Conservation (phyloP, 2,797 vertebrate species). For the Ara ararauna region DNA sequence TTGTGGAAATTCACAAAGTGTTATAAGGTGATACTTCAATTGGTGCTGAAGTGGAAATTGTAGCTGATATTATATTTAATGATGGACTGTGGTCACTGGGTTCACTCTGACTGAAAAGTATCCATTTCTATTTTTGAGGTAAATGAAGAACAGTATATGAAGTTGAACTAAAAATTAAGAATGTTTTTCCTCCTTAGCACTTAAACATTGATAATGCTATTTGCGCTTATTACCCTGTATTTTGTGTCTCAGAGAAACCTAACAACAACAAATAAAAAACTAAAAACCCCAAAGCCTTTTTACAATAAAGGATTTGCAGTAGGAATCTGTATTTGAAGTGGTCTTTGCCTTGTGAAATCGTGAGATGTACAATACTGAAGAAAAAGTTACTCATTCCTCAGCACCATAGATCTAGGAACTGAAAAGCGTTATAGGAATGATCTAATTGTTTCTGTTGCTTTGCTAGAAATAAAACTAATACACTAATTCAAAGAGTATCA, state of each 20-base stretch:
- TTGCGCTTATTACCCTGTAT: background rate
- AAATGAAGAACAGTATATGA: constrained; percentile 5
- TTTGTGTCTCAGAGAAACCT: background rate
- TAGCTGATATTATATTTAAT: constrained; percentile 51
- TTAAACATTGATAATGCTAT: background rate
- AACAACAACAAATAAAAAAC: background rate
- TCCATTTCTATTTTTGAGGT: constrained; percentile 18
- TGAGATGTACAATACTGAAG: background rate
- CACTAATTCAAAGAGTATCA: background rate
- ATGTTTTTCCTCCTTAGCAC: background rate
- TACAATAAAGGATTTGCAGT: background rate
- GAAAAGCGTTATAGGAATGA: background rate
- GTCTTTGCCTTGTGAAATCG: background rate
- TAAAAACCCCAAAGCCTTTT: background rate
- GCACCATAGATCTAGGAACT: background rate
- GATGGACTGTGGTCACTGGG: constrained; percentile 45
- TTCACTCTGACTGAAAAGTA: constrained; percentile 48
- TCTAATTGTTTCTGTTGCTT: background rate
- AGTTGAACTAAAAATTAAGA: constrained; percentile 19
- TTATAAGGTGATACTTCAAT: constrained; percentile 64
- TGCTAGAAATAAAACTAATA: background rate
- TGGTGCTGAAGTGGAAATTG: constrained; percentile 52
- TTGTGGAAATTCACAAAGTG: constrained; percentile 65
- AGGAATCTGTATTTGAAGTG: constrained; percentile 5
- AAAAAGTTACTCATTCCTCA: background rate